phyloP scores from a whole-genome alignment of 2,113 vertebrate species.

The Ameiurus melas region DNA sequence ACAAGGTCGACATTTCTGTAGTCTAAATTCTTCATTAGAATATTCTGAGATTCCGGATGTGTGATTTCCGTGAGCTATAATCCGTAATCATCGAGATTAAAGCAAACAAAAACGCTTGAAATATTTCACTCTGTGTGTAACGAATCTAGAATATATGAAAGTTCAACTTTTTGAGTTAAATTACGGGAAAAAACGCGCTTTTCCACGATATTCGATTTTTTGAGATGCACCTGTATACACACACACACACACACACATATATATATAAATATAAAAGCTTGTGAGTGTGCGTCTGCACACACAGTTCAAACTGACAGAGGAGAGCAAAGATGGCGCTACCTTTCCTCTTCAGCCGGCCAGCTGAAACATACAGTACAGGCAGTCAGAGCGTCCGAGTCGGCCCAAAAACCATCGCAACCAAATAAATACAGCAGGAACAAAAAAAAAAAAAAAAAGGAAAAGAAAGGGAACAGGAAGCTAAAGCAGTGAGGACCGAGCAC shows the following conservation, averaged over 20 bases:
- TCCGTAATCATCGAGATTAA: too few relatives aligned
- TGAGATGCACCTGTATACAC: not conserved
- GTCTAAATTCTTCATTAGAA: too few relatives aligned
- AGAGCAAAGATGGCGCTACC: slow-evolving; percentile 66
- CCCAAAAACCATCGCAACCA: slow-evolving; percentile 46
- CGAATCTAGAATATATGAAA: too few relatives aligned
- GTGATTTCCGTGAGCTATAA: too few relatives aligned
- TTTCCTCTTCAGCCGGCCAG: slow-evolving; percentile 77
- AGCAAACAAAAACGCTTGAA: too few relatives aligned
- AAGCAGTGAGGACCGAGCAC: not conserved
- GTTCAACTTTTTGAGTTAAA: too few relatives aligned
- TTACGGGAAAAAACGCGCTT: too few relatives aligned
- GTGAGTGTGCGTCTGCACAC: slow-evolving; percentile 26
- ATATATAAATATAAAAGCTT: not conserved
- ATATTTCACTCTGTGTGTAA: too few relatives aligned
- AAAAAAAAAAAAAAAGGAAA: not conserved
- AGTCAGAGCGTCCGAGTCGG: slow-evolving; percentile 59
- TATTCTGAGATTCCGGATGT: too few relatives aligned
- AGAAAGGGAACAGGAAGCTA: not conserved
- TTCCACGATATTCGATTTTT: too few relatives aligned
- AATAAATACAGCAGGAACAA: slow-evolving; percentile 49
- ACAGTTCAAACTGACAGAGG: slow-evolving; percentile 47
- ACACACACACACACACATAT: slow-evolving; percentile 32
- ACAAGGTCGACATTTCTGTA: too few relatives aligned
- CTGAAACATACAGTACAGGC: slow-evolving; percentile 77